Evolutionary conservation across 2,888 invertebrate species (phyloP), one percentile per base, ranked within the genome.

Genomic region (Phania funesta): DNA sequence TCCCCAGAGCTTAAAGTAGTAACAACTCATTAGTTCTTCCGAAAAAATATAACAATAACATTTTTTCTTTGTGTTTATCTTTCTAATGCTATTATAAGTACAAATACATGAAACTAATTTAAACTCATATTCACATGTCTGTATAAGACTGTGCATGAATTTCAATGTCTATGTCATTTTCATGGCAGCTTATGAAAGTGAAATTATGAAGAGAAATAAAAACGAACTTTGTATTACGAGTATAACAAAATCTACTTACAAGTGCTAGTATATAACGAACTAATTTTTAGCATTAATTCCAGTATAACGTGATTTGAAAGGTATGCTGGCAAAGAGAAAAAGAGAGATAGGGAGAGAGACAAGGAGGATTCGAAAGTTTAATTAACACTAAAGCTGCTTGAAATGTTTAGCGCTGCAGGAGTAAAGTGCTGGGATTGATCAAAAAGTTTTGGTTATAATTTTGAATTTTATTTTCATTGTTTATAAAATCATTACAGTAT

Each of bases 311-410:
- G 65, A 35, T 48, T 38, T 46, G 38, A n/a, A 48, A 58, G 22
- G 35, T 38, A 56, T 24, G n/a, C 13, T 1, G 18, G 48, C 13
- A 62, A 11, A 22, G 22, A 22, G 29, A 18, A 13, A 44, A 0
- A 2, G 44, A 20, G 29, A 22, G 1, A 44, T 3, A 18, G 16
- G 16, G 20, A 35, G 38, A 58, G 13, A 60, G 3, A 26, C 26
- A 26, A 0, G 38, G 44, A 8, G 16, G 16, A 8, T 5, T 0
- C 16, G 13, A 13, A 32, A 73, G 56, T 74, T 74, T 78, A 82
- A 78, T 74, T 78, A 82, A 78, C 64, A 78, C 77, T 58, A 24
- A 68, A 64, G 54, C 38, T 62, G 44, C n/a, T n/a, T n/a, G n/a
- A 62, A 11, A 67, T 35, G 60, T 18, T 38, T 35, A 22, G 16